Base-by-base conservation (phyloP, 2,113 vertebrate species). In the Hippocampus barbouri region DNA sequence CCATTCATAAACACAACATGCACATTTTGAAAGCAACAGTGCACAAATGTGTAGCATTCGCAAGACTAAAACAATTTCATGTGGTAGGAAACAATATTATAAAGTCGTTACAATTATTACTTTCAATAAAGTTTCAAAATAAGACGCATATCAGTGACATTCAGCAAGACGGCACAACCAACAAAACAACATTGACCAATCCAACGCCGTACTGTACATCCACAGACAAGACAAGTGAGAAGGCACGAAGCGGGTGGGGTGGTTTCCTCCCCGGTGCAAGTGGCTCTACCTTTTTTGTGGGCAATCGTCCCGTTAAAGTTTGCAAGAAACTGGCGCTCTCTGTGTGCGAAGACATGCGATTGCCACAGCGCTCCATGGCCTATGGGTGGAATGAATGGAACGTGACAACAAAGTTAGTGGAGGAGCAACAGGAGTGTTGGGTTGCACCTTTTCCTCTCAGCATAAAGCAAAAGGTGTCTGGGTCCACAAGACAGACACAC, bases 291-390 rank as follows among this genome's bases (percentile, higher is more conserved):
- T 99, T 99, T 98, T 98, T 99, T 89, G 97, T 99, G 93, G 97
- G 97, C 90, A 98, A 97, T 85, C 97, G 95, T 97, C 97, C 97
- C 91, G 97, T 98, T 98, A 99, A 97, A 94, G 95, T 98, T 98
- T 99, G 97, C 96, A 99, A 97, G 96, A 99, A 99, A 97, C 97
- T 99, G 95, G 97, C 90, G 90, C 96, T 97, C 96, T 99, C 97
- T 92, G 97, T 97, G 94, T 99, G 97, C 94, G 97, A 98, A 95
- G 97, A 99, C 97, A 99, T 99, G 93, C 97, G 97, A 93, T 98
- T 98, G 95, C 96, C 97, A 95, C 95, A 95, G 93, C 97, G 96
- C 94, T 99, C 97, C 94, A 95, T 92, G 93, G 95, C 96, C 97
- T 99, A 96, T 87, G 95, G 90, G 93, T 96, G 96, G 93, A 92